A percentile compares a stretch with the other conserved stretches of the same genome.
phyloP scores from a whole-genome alignment of 2,888 invertebrate genomes.

The Ochropacha duplaris region DNA sequence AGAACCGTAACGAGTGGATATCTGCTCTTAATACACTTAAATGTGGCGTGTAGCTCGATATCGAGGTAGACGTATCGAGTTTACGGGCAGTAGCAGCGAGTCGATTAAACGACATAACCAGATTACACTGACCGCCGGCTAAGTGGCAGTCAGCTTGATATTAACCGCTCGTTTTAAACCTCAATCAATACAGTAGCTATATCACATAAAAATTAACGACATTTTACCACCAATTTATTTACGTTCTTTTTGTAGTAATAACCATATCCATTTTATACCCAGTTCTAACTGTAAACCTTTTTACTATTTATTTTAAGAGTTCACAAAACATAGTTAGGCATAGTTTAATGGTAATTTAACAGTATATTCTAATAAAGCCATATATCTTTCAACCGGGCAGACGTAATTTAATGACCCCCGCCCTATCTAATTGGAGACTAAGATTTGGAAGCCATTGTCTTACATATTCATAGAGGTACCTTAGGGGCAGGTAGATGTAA shows the following conservation, averaged over 20 bases:
- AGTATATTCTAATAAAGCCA: conserved; percentile 34
- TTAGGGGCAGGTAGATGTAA: conserved; percentile 72
- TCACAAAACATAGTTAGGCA: too few relatives aligned
- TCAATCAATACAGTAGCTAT: conserved; percentile 5
- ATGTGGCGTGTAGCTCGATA: conserved; percentile 30
- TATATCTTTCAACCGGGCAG: conserved; percentile 50
- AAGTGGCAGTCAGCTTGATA: conserved; percentile 57
- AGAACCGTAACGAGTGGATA: background rate
- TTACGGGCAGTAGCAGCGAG: conserved; percentile 47
- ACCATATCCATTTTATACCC: too few relatives aligned
- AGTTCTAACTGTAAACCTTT: too few relatives aligned
- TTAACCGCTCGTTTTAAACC: conserved; percentile 52
- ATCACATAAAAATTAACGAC: too few relatives aligned
- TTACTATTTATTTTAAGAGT: too few relatives aligned
- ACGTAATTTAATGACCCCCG: conserved; percentile 77
- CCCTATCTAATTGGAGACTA: conserved; percentile 75
- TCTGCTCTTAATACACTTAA: conserved; percentile 6
- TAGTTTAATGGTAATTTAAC: conserved; percentile 7
- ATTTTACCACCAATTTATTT: too few relatives aligned
- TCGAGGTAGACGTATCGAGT: conserved; percentile 48
- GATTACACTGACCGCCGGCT: conserved; percentile 70
- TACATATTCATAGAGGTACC: conserved; percentile 80
- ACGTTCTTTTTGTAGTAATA: too few relatives aligned
- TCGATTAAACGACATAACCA: conserved; percentile 73
- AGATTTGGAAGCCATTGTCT: conserved; percentile 80